Conservation (phyloP, 2,797 vertebrate genomes). For the Sebastolobus altivelis region DNA sequence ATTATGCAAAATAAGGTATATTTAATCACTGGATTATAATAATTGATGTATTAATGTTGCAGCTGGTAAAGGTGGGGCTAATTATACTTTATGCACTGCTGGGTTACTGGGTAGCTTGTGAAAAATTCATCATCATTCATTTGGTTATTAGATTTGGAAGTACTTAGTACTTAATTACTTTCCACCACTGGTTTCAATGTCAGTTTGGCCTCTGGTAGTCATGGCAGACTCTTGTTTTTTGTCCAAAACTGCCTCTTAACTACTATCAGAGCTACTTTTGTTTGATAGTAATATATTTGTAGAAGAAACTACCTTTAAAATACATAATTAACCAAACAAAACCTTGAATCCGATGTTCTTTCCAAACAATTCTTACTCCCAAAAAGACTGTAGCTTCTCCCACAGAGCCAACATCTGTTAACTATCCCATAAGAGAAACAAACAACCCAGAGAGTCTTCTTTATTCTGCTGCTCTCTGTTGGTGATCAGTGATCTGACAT, state of each 20-base stretch:
- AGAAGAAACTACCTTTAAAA: not conserved
- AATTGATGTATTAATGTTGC: not conserved
- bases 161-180: not conserved
- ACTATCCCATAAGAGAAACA: not conserved
- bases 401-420: not conserved
- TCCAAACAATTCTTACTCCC: not conserved
- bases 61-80: not conserved
- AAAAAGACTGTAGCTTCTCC: not conserved
- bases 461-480: conserved; percentile 70
- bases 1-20: not conserved
- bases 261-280: not conserved
- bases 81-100: too few relatives aligned
- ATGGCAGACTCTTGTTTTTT: not conserved
- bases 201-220: not conserved
- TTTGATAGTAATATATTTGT: not conserved
- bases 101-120: too few relatives aligned
- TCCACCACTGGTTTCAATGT: not conserved
- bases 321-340: not conserved
- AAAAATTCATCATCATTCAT: too few relatives aligned
- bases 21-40: too few relatives aligned
- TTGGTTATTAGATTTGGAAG: not conserved
- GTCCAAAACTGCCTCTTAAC: not conserved
- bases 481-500: conserved; percentile 28
- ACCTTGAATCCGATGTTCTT: not conserved
- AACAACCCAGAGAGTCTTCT: conserved; percentile 4